Percentiles rank a stretch among this genome's conserved stretches.
phyloP scores from a whole-genome alignment of 92 coral and sea anemone genomes.

The Parazoanthus swiftii region DNA sequence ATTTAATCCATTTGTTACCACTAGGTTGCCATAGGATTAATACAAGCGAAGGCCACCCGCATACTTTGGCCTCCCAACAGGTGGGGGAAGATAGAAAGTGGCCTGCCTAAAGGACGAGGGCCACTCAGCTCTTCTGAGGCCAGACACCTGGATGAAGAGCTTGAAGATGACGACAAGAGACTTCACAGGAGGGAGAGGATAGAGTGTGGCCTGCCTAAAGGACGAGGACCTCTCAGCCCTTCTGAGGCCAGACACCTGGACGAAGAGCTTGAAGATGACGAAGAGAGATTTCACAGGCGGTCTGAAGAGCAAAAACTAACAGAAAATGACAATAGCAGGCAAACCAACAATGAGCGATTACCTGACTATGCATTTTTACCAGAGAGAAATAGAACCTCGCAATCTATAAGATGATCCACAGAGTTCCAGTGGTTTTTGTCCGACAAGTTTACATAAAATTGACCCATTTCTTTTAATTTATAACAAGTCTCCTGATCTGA shows the following conservation, averaged over 20 bases:
- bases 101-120: slow-evolving; percentile 49
- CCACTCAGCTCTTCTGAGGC: slow-evolving; percentile 42
- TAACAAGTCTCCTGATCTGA: too few relatives aligned
- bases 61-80: slow-evolving; percentile 75
- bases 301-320: background rate
- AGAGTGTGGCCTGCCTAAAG: slow-evolving; percentile 45
- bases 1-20: background rate
- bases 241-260: slow-evolving; percentile 12
- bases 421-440: too few relatives aligned
- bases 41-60: slow-evolving; percentile 77
- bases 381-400: slow-evolving; percentile 28
- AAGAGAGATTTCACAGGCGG: background rate
- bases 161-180: slow-evolving; percentile 4
- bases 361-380: slow-evolving; percentile 28
- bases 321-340: background rate
- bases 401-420: background rate
- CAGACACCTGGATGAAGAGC: slow-evolving; percentile 26
- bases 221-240: slow-evolving; percentile 51
- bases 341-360: slow-evolving; percentile 3
- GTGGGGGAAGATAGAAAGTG: slow-evolving; percentile 60
- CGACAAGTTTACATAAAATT: too few relatives aligned
- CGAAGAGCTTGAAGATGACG: slow-evolving; percentile 28
- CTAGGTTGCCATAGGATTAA: slow-evolving; percentile 78
- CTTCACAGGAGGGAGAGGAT: slow-evolving; percentile 59
- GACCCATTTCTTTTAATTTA: too few relatives aligned